phyloP scores from a whole-genome alignment of 2,113 vertebrate genomes.

The Saimiri boliviensis region DNA sequence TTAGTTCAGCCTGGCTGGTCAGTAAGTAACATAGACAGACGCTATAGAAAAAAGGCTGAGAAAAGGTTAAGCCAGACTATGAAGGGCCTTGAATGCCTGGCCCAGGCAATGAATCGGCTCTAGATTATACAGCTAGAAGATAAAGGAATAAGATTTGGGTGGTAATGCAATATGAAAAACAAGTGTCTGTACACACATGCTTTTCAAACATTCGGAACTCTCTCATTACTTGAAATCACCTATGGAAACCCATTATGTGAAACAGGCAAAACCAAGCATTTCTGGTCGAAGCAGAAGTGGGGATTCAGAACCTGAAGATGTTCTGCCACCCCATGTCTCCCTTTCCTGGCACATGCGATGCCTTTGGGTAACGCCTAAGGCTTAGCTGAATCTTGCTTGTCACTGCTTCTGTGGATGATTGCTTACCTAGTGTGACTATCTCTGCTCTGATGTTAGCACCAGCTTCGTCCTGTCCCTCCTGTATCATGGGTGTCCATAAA shows the following conservation, averaged over 20 bases:
- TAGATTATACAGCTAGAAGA: neutral
- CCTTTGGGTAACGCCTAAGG: neutral
- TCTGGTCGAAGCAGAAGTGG: neutral
- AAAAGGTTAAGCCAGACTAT: neutral
- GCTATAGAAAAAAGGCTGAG: neutral
- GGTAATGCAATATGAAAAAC: neutral
- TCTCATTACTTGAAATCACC: neutral
- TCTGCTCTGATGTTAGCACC: neutral
- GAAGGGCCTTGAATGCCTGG: neutral
- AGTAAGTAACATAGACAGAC: neutral
- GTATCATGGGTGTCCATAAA: neutral
- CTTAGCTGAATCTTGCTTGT: neutral
- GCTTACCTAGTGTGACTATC: neutral
- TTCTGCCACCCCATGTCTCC: neutral
- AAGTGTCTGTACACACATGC: neutral
- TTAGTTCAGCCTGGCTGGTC: neutral
- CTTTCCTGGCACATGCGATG: fast-evolving
- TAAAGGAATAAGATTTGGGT: neutral
- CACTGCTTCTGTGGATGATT: fast-evolving
- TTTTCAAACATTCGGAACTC: neutral
- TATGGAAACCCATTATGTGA: neutral
- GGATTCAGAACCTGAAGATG: neutral
- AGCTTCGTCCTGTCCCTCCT: neutral
- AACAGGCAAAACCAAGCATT: fast-evolving
- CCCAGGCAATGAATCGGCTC: neutral